A percentile compares a stretch with the other conserved stretches of the same genome.
These are phyloP conservation scores for Ephydatia muelleri DNA, from an alignment of 37 sponge, comb jelly and placozoan species.

Conservation along the genomic window DNA sequence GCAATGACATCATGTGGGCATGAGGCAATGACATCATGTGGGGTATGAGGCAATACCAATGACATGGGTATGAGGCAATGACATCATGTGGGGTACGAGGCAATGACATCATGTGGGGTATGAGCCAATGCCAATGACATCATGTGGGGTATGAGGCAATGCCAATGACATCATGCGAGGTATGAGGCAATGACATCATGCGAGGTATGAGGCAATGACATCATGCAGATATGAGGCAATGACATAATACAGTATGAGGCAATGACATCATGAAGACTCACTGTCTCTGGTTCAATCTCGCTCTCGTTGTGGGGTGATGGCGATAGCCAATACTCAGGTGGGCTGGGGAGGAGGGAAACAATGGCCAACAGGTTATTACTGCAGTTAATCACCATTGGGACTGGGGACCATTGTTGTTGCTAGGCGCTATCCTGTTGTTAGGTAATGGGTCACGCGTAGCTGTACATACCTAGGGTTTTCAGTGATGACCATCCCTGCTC, in stretches of 20 bases:
- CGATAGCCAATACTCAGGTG: slow-evolving; percentile 70
- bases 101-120: too few relatives aligned
- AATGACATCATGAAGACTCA: slow-evolving; percentile 29
- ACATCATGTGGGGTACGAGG: too few relatives aligned
- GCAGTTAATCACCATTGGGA: too few relatives aligned
- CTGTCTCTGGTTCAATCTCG: slow-evolving; percentile 68
- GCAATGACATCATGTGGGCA: too few relatives aligned
- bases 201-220: not conserved
- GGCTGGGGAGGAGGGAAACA: not conserved
- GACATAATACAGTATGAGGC: not conserved
- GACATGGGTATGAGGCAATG: too few relatives aligned
- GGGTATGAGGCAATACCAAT: too few relatives aligned
- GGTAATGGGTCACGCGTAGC: too few relatives aligned
- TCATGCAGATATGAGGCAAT: not conserved
- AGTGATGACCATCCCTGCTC: slow-evolving; percentile 8
- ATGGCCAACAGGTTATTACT: not conserved
- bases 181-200: too few relatives aligned
- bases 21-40: too few relatives aligned
- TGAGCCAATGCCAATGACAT: too few relatives aligned
- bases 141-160: too few relatives aligned
- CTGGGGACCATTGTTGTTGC: not conserved
- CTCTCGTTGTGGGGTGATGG: slow-evolving; percentile 68
- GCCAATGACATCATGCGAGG: too few relatives aligned
- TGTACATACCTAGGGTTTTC: slow-evolving; percentile 13
- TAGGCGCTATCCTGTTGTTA: not conserved